These are phyloP conservation scores for Seriola rivoliana DNA, from an alignment of 2,113 vertebrate species.

Conservation along the genomic window DNA sequence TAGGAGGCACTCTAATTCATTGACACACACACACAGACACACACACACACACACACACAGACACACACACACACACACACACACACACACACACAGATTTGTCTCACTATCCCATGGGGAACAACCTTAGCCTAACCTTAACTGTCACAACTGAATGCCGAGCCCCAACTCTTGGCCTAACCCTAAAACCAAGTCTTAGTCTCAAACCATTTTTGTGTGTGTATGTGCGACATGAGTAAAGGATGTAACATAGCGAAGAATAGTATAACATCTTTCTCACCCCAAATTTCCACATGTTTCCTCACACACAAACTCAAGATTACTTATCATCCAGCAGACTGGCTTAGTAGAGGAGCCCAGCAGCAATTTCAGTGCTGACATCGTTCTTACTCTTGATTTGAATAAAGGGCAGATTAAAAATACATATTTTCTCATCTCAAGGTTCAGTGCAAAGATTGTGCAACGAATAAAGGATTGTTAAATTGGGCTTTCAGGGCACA, in stretches of 20 bases:
- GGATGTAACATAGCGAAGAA: constrained; percentile 7
- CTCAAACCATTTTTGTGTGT: not conserved
- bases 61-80: constrained; percentile 27
- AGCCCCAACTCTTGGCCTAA: too few relatives aligned
- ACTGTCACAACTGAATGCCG: too few relatives aligned
- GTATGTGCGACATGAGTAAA: constrained; percentile 13
- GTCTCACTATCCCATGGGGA: too few relatives aligned
- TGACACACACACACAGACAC: constrained; percentile 37
- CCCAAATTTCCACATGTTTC: constrained; percentile 17
- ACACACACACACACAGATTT: not conserved
- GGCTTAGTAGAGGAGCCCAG: constrained; percentile 27
- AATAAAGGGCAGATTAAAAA: constrained; percentile 53
- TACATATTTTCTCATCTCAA: constrained; percentile 53
- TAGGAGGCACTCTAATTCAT: constrained; percentile 66
- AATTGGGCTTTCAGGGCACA: constrained; percentile 55
- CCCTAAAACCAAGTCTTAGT: too few relatives aligned
- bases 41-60: constrained; percentile 29
- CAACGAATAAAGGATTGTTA: constrained; percentile 49
- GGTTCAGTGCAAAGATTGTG: constrained; percentile 49
- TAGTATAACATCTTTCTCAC: constrained; percentile 5
- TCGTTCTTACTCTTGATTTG: constrained; percentile 49
- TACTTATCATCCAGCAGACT: constrained; percentile 42
- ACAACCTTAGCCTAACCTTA: too few relatives aligned
- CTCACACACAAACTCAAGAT: constrained; percentile 9
- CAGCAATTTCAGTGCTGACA: constrained; percentile 31